A percentile compares a stretch with the other conserved stretches of the same genome.
phyloP scores from a whole-genome alignment of 53 echinoderm and acorn worm species.

The Arbacia lixula region DNA sequence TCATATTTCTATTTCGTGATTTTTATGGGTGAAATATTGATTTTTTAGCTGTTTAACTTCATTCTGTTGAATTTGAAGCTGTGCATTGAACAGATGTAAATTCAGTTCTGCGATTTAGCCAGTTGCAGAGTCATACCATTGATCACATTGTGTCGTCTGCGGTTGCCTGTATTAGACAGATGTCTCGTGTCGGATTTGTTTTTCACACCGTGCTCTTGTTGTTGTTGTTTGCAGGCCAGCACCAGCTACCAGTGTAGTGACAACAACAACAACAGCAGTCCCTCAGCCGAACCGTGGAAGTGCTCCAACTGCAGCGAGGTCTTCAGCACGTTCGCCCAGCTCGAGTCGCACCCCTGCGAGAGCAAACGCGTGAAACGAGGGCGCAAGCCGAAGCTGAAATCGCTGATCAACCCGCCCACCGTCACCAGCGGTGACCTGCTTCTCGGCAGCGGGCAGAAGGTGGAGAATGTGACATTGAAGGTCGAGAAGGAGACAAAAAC shows the following conservation, averaged over 20 bases:
- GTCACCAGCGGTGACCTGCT: constrained; percentile 5
- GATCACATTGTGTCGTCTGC: no score
- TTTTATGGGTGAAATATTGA: no score
- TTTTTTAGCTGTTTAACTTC: no score
- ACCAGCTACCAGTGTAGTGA: constrained; percentile 76
- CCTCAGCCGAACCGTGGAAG: constrained; percentile 96
- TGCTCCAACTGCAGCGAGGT: constrained; percentile 96
- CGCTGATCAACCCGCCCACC: background rate
- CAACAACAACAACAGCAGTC: constrained; percentile 83
- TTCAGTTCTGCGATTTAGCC: no score
- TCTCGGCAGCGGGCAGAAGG: constrained; percentile 10
- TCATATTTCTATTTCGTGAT: no score
- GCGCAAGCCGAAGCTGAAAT: constrained; percentile 82
- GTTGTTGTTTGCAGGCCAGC: constrained; percentile 46
- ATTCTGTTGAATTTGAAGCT: no score
- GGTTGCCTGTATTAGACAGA: no score
- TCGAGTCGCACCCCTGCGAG: constrained; percentile 92
- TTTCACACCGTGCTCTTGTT: no score
- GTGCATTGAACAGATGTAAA: no score
- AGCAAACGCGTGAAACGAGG: constrained; percentile 77
- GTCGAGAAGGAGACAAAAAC: constrained; percentile 60
- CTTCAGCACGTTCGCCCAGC: constrained; percentile 90
- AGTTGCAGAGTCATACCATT: no score
- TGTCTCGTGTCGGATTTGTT: no score
- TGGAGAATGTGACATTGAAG: constrained; percentile 21